Percentiles rank a stretch among this genome's conserved stretches.
phyloP scores from a whole-genome alignment of 2,113 vertebrate genomes.

The Mohoua ochrocephala region DNA sequence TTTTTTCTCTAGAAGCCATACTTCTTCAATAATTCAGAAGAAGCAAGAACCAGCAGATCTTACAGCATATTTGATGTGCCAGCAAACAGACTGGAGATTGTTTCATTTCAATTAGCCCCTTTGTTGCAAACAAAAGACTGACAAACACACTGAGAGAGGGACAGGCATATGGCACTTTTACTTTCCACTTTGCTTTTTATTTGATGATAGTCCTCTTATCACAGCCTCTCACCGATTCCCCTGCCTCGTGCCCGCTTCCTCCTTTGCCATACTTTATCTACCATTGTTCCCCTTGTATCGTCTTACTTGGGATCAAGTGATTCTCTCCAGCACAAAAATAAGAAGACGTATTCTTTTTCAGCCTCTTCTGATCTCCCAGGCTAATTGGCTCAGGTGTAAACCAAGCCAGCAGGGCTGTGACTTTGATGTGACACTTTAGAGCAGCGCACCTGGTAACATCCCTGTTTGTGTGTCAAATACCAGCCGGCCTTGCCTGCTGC shows the following conservation, averaged over 20 bases:
- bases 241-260: slow-evolving; percentile 50
- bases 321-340: slow-evolving; percentile 68
- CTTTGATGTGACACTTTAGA: slow-evolving; percentile 83
- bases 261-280: slow-evolving; percentile 66
- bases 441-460: slow-evolving; percentile 67
- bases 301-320: slow-evolving; percentile 87
- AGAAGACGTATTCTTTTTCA: slow-evolving; percentile 75
- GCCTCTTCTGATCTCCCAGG: slow-evolving; percentile 80
- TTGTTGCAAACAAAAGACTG: slow-evolving; percentile 85
- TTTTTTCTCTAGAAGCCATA: slow-evolving; percentile 56
- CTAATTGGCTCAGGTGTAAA: slow-evolving; percentile 98
- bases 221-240: slow-evolving; percentile 59
- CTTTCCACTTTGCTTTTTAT: slow-evolving; percentile 59
- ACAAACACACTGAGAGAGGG: slow-evolving; percentile 80
- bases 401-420: slow-evolving; percentile 82
- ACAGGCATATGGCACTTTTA: slow-evolving; percentile 70
- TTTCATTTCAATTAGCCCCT: slow-evolving; percentile 88
- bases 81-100: slow-evolving; percentile 81
- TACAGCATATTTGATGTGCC: slow-evolving; percentile 88
- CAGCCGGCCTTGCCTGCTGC: slow-evolving; percentile 73
- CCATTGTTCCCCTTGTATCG: slow-evolving; percentile 67
- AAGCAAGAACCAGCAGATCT: slow-evolving; percentile 84
- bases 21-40: slow-evolving; percentile 86
- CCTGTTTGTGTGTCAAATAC: slow-evolving; percentile 73
- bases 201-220: slow-evolving; percentile 46